These are phyloP conservation scores for Lethocerus indicus DNA, from an alignment of 1,140 invertebrate species.

Conservation along the genomic window DNA sequence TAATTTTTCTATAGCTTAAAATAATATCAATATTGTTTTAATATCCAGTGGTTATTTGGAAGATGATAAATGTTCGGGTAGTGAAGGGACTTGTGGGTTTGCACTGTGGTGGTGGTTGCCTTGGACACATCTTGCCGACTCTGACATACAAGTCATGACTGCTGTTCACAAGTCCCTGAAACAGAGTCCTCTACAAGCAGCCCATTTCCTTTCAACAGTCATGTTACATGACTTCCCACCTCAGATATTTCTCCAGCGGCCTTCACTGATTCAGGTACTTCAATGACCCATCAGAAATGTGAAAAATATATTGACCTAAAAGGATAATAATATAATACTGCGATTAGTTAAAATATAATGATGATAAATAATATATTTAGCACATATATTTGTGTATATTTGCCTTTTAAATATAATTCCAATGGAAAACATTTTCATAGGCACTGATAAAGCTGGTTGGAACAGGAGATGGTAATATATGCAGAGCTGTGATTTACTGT, in stretches of 20 bases:
- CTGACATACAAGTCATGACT: constrained; percentile 4
- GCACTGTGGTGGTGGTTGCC: not conserved
- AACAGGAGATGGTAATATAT: not conserved
- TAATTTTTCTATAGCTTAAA: not conserved
- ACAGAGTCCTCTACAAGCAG: constrained; percentile 4
- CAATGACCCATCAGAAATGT: not conserved
- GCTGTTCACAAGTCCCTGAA: not conserved
- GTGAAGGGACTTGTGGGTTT: no score
- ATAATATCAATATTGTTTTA: not conserved
- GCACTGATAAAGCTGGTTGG: not conserved
- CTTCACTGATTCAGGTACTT: constrained; percentile 7
- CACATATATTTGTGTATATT: not conserved
- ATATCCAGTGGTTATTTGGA: no score
- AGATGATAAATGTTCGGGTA: no score
- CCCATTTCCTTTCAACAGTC: constrained; percentile 10
- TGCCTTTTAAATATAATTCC: not conserved
- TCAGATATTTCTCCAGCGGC: constrained; percentile 8
- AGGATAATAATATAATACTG: not conserved
- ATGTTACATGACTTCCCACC: constrained; percentile 11
- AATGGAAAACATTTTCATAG: no score
- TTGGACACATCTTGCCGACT: not conserved
- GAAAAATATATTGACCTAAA: not conserved
- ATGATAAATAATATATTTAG: not conserved
- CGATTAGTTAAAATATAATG: not conserved
- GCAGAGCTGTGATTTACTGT: not conserved